phyloP scores from a whole-genome alignment of 2,888 invertebrate genomes.

The Lycia hirtaria region DNA sequence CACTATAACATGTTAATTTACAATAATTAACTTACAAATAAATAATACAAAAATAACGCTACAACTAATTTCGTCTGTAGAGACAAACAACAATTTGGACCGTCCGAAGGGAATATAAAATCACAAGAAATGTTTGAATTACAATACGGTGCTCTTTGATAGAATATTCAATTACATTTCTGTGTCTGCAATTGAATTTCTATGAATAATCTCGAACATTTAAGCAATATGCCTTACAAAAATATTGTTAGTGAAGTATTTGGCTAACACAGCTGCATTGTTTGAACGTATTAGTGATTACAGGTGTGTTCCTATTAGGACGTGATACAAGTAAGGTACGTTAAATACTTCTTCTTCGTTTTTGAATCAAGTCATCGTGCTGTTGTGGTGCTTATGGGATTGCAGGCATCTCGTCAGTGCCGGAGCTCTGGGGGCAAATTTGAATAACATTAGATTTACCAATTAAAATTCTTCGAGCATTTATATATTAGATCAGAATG shows the following conservation, averaged over 20 bases:
- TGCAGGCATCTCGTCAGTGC: conserved; percentile 79
- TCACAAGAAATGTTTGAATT: conserved; percentile 45
- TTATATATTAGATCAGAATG: too few relatives aligned
- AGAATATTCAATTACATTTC: conserved; percentile 12
- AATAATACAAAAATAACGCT: conserved; percentile 83
- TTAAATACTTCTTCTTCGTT: conserved; percentile 48
- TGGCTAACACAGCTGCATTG: conserved; percentile 57
- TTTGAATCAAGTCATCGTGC: conserved; percentile 73
- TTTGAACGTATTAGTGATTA: conserved; percentile 38
- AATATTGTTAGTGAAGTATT: conserved; percentile 50
- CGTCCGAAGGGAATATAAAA: conserved; percentile 64
- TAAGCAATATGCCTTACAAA: conserved; percentile 34
- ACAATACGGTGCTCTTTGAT: conserved; percentile 12
- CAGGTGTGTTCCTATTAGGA: conserved; percentile 58
- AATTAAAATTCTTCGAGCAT: neutral
- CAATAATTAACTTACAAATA: conserved; percentile 82
- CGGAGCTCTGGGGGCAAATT: conserved; percentile 75
- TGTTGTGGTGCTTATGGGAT: conserved; percentile 66
- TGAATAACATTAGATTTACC: conserved; percentile 10
- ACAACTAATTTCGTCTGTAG: conserved; percentile 65
- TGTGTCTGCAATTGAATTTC: conserved; percentile 13
- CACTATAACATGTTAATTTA: conserved; percentile 82
- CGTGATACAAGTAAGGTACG: conserved; percentile 66
- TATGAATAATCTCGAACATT: conserved; percentile 6
- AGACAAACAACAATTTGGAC: conserved; percentile 75